Evolutionary conservation across 2,888 invertebrate species (phyloP).

Genomic region (Ectobius pallidus): DNA sequence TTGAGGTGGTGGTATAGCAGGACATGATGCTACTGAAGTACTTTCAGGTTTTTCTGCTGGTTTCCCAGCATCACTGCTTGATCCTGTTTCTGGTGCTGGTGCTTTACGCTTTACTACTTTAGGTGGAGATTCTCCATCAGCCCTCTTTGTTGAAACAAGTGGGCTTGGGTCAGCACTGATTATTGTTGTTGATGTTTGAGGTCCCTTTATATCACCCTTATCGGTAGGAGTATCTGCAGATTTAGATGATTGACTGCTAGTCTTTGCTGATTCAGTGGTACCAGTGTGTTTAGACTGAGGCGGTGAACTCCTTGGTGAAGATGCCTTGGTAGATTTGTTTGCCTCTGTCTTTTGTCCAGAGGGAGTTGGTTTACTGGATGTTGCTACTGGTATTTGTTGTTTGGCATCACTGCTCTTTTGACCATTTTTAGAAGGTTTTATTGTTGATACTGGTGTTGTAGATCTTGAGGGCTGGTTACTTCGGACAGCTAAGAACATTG

Average conservation of each 20-base stretch:
- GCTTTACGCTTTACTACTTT: slow-evolving; percentile 60
- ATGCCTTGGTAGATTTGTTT: background rate
- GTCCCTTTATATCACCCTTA: too few species aligned
- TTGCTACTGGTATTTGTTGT: background rate
- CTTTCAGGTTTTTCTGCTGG: background rate
- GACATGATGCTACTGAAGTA: background rate
- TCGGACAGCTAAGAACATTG: background rate
- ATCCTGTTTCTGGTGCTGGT: slow-evolving; percentile 39
- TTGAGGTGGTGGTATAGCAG: slow-evolving; percentile 31
- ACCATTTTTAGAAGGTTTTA: background rate
- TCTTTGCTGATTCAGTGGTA: background rate
- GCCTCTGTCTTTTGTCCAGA: background rate
- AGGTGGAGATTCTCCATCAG: slow-evolving; percentile 58
- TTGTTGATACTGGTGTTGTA: background rate
- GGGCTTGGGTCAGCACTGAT: slow-evolving; percentile 47
- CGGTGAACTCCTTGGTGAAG: background rate
- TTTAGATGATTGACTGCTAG: background rate
- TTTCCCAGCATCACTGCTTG: background rate
- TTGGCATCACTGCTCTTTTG: background rate
- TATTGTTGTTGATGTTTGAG: background rate
- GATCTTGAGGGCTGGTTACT: background rate
- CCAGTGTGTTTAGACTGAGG: background rate
- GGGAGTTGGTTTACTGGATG: background rate
- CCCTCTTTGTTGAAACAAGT: slow-evolving; percentile 53
- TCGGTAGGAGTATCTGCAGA: too few species aligned